phyloP scores from a whole-genome alignment of 2,797 vertebrate genomes.

The Sus cebifrons region DNA sequence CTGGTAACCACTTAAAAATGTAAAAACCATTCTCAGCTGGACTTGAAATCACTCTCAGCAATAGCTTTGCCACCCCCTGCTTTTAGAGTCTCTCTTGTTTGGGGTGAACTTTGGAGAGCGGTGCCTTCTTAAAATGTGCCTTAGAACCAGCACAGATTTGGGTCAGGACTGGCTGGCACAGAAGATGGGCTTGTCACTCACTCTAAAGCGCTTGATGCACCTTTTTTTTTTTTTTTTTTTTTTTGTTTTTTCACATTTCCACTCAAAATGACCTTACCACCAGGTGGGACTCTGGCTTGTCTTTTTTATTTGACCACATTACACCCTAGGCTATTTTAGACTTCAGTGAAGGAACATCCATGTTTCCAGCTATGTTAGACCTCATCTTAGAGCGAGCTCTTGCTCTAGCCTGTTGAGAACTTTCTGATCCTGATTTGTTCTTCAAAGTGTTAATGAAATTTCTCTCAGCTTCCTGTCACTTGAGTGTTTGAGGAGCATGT shows the following conservation, averaged over 20 bases:
- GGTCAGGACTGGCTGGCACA: not conserved
- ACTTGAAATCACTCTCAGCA: not conserved
- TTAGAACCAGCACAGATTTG: not conserved
- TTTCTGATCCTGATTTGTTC: not conserved
- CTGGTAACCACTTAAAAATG: not conserved
- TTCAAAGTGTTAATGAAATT: conserved; percentile 20
- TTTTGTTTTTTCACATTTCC: conserved; percentile 11
- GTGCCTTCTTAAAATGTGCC: not conserved
- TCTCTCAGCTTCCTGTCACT: not conserved
- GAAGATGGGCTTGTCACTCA: not conserved
- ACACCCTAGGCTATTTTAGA: conserved; percentile 30
- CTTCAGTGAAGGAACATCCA: not conserved
- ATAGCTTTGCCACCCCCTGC: not conserved
- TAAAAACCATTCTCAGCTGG: not conserved
- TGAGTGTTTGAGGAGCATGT: not conserved
- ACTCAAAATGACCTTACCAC: not conserved
- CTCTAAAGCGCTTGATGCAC: not conserved
- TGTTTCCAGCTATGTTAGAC: not conserved
- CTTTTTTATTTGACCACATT: not conserved
- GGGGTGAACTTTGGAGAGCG: not conserved
- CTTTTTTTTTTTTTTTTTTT: not conserved
- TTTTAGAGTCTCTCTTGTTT: not conserved
- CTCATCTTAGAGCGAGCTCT: not conserved
- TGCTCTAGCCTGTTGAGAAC: not conserved
- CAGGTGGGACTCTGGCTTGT: not conserved